Base-by-base conservation (phyloP, 53 echinoderm and acorn worm species). In the Astropecten irregularis region DNA sequence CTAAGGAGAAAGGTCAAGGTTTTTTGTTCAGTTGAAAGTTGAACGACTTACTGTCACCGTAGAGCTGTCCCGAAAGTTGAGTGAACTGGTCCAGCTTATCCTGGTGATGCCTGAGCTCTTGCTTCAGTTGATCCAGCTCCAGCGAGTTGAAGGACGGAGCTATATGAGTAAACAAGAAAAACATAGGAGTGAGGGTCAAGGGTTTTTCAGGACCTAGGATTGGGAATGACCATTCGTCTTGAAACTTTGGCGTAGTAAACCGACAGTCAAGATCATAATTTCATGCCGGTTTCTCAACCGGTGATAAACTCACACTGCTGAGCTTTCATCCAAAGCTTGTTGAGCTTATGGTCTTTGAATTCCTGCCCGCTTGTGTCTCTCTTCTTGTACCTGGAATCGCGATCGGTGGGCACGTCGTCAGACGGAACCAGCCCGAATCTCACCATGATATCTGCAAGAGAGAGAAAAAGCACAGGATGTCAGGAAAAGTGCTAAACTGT, bases 241-340 rank as follows among this genome's bases (percentile, higher is more conserved):
- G n/a, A n/a, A n/a, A n/a, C n/a, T n/a, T n/a, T n/a, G n/a, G n/a
- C n/a, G n/a, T n/a, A n/a, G n/a, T n/a, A n/a, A n/a, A n/a, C n/a
- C n/a, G n/a, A n/a, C n/a, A n/a, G n/a, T n/a, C n/a, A n/a, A n/a
- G n/a, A n/a, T n/a, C n/a, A n/a, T n/a, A n/a, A n/a, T n/a, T n/a
- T n/a, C n/a, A n/a, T n/a, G n/a, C n/a, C n/a, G n/a, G n/a, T n/a
- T n/a, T n/a, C n/a, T n/a, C n/a, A n/a, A n/a, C n/a, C n/a, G n/a
- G n/a, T n/a, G n/a, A n/a, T n/a, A n/a, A n/a, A 67, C 82, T 68
- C 37, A 82, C 68, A 26, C 27, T 67, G 53, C 26, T 74, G 68
- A 15, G 90, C 85, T 36, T 90, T 77, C 49, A 39, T 60, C 90
- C 90, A 90, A 0, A 90, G 85, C 40, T 84, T 77, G 55, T 90